Percentiles rank a stretch among this genome's conserved stretches.
Conservation (phyloP, 2,797 vertebrate species). For the Xiphophorus birchmanni region DNA sequence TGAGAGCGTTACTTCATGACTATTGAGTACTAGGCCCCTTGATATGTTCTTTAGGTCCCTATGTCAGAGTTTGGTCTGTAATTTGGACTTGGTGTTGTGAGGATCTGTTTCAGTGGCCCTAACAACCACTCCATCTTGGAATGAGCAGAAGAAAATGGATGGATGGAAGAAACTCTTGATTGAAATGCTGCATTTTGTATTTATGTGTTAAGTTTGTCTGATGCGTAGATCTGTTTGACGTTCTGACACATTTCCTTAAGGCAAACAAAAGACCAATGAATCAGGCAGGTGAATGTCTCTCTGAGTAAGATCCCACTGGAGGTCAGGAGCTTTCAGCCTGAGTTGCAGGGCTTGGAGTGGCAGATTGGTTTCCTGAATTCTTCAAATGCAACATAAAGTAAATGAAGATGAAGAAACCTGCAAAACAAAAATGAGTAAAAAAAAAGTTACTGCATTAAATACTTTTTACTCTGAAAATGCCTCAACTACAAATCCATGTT, state of each 20-base stretch:
- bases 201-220: background rate
- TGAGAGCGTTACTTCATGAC: no score
- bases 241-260: background rate
- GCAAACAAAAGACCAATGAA: background rate
- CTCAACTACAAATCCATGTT: background rate
- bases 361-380: background rate
- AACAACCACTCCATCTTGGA: background rate
- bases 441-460: background rate
- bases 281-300: background rate
- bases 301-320: background rate
- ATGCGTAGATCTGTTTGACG: background rate
- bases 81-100: no score
- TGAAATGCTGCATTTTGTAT: background rate
- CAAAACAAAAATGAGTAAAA: background rate
- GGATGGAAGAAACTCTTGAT: background rate
- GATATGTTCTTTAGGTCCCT: no score
- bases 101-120: no score
- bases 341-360: background rate
- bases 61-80: no score
- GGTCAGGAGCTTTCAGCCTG: background rate
- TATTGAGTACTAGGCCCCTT: no score
- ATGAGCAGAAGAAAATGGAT: background rate
- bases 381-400: constrained; percentile 55
- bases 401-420: constrained; percentile 69
- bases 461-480: background rate